Conservation (phyloP, 2,113 vertebrate genomes). For the Nansenia antarctica region DNA sequence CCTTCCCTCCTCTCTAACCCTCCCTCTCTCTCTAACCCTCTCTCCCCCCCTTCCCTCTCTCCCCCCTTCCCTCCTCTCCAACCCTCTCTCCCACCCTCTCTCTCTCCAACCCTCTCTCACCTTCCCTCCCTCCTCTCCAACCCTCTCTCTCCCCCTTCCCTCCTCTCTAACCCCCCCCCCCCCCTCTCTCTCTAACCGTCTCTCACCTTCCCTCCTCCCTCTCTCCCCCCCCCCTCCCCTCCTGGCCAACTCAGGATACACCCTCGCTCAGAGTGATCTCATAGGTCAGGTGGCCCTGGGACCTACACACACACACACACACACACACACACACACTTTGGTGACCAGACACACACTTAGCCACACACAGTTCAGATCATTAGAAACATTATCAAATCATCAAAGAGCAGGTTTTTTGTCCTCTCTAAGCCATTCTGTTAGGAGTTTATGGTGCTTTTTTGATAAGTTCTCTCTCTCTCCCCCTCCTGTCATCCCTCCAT, state of each 20-base stretch:
- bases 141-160: no score
- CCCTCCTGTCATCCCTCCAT: slow-evolving; percentile 26
- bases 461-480: slow-evolving; percentile 4
- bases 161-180: slow-evolving; percentile 97
- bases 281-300: slow-evolving; percentile 60
- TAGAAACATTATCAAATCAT: no score
- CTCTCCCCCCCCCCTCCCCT: no score
- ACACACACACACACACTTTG: no score
- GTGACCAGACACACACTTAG: neutral
- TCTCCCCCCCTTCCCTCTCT: slow-evolving; percentile 81
- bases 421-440: neutral
- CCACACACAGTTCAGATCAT: neutral
- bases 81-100: no score
- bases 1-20: no score
- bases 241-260: slow-evolving; percentile 77
- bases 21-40: neutral
- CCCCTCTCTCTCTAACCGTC: slow-evolving; percentile 87
- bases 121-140: no score
- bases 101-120: no score
- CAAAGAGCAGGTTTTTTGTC: neutral
- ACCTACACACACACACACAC: no score
- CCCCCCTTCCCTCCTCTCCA: no score
- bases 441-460: neutral
- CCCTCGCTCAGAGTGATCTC: slow-evolving; percentile 75
- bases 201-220: slow-evolving; percentile 87